Percentiles rank a stretch among this genome's conserved stretches.
phyloP scores from a whole-genome alignment of 2,797 vertebrate species.

The Ceyx erithaca region DNA sequence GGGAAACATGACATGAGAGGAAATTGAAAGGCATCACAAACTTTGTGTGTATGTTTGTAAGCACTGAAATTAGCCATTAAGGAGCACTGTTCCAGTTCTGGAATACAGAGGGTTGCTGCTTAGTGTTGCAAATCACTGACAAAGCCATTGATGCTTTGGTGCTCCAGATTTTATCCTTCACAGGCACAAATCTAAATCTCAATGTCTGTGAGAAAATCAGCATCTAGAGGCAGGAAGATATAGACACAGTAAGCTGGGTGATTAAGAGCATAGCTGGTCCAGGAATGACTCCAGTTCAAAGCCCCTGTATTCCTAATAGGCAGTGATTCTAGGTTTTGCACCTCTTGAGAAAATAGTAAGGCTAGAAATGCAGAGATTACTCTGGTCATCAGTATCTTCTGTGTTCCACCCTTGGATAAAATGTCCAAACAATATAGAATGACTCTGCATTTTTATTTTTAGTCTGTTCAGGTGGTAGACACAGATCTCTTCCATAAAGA shows the following conservation, averaged over 20 bases:
- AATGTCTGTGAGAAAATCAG: not conserved
- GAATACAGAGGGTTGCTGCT: not conserved
- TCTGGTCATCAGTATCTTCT: not conserved
- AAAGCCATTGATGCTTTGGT: not conserved
- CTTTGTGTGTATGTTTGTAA: not conserved
- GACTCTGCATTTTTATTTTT: not conserved
- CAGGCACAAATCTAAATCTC: not conserved
- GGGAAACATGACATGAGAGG: not conserved
- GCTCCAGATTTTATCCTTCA: not conserved
- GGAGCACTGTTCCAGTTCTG: not conserved
- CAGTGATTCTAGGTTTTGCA: not conserved
- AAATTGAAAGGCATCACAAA: not conserved
- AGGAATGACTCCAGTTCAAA: not conserved
- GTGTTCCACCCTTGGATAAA: not conserved
- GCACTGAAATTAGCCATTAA: not conserved
- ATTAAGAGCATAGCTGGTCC: not conserved
- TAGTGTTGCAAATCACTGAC: not conserved
- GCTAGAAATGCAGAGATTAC: not conserved
- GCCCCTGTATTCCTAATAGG: accelerated
- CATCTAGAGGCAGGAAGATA: not conserved
- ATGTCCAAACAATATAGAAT: not conserved
- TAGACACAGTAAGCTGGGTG: not conserved
- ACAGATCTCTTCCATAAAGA: not conserved
- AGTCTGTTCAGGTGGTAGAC: not conserved
- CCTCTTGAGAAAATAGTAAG: not conserved